Conservation (phyloP, 2,888 invertebrate genomes). For the Ceraclea dissimilis region DNA sequence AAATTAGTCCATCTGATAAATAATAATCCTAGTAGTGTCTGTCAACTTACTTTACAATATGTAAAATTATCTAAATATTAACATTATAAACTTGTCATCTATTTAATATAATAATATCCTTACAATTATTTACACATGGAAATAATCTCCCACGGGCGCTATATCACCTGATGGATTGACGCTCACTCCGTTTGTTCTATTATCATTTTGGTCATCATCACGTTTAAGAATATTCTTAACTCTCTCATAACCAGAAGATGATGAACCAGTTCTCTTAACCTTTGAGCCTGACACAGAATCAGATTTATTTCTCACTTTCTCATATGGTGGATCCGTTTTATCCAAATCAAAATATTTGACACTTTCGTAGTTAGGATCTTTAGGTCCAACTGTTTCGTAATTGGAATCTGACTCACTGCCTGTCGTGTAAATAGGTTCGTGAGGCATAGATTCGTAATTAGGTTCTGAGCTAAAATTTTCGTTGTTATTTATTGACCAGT, state of each 20-base stretch:
- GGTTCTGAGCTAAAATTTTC: conserved; percentile 56
- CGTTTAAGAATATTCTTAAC: conserved; percentile 33
- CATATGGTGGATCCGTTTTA: conserved; percentile 59
- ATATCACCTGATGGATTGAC: conserved; percentile 27
- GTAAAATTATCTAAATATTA: background rate
- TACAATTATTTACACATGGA: conserved; percentile 34
- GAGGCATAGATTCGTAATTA: conserved; percentile 70
- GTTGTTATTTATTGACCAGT: conserved; percentile 46
- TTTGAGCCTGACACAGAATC: conserved; percentile 11
- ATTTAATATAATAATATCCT: background rate
- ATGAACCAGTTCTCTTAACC: conserved; percentile 26
- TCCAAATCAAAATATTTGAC: conserved; percentile 62
- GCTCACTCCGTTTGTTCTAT: conserved; percentile 21
- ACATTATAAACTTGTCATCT: background rate
- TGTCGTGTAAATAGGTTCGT: conserved; percentile 54
- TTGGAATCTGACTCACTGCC: conserved; percentile 70
- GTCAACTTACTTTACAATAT: background rate
- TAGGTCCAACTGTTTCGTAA: conserved; percentile 60
- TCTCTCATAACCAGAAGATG: conserved; percentile 22
- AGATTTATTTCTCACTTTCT: conserved; percentile 46
- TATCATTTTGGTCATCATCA: conserved; percentile 24
- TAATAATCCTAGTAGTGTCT: no score
- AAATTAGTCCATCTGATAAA: background rate
- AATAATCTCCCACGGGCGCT: conserved; percentile 38
- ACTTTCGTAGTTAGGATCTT: conserved; percentile 76